Evolutionary conservation across 2,797 vertebrate genomes (phyloP).

Genomic region (Cuculus canorus): DNA sequence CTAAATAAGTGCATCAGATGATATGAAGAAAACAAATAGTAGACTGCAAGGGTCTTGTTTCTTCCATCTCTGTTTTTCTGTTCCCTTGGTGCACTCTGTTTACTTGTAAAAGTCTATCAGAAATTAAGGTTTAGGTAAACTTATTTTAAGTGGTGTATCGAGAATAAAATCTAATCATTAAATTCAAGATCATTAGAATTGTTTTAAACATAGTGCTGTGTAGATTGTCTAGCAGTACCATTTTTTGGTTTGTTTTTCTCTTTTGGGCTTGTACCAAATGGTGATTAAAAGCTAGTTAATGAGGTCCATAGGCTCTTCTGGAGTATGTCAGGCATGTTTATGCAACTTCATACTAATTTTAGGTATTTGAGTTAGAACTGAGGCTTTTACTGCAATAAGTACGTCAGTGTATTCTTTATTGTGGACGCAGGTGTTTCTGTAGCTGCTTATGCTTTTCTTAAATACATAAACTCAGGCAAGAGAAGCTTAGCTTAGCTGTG

Average conservation of each 20-base stretch:
- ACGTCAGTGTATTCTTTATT: too few species aligned
- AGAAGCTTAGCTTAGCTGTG: neutral
- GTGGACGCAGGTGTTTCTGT: neutral
- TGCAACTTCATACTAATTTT: neutral
- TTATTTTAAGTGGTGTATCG: neutral
- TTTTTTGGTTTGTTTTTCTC: too few species aligned
- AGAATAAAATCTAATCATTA: neutral
- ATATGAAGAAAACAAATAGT: neutral
- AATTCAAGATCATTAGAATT: neutral
- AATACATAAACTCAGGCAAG: neutral
- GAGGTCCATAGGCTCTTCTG: neutral
- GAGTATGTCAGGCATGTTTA: neutral
- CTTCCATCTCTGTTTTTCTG: neutral
- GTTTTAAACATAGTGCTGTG: rapidly evolving
- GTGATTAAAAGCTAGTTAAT: neutral
- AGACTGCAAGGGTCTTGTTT: neutral
- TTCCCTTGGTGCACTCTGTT: neutral
- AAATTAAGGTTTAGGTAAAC: neutral
- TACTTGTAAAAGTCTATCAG: neutral
- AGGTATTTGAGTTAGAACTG: neutral
- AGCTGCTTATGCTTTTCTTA: neutral
- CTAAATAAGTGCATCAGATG: neutral
- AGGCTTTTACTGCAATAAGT: neutral
- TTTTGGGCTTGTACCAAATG: neutral
- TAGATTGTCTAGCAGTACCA: neutral